phyloP scores from a whole-genome alignment of 2,888 invertebrate genomes.

The Cryptus viduatorius region DNA sequence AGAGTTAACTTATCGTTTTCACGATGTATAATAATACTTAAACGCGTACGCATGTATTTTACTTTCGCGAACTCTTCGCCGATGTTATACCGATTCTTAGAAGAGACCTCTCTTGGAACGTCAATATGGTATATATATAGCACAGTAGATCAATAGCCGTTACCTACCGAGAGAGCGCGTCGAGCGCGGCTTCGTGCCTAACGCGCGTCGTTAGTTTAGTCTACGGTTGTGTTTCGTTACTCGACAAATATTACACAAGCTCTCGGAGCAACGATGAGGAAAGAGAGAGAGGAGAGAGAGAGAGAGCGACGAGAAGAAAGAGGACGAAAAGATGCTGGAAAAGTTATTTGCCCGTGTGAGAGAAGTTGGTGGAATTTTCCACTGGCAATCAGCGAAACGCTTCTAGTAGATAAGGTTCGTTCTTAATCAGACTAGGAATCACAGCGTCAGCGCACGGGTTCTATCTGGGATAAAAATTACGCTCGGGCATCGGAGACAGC shows the following conservation, averaged over 20 bases:
- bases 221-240: background rate
- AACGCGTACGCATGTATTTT: background rate
- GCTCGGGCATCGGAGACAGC: conserved; percentile 13
- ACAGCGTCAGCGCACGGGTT: background rate
- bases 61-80: conserved; percentile 6
- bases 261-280: background rate
- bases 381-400: background rate
- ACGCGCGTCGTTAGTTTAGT: background rate
- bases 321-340: background rate
- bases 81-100: background rate
- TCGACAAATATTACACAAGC: background rate
- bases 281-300: too few relatives aligned
- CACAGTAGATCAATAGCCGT: too few relatives aligned
- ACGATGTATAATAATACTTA: background rate
- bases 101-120: background rate
- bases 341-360: background rate
- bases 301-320: background rate
- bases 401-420: conserved; percentile 2
- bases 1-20: conserved; percentile 2
- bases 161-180: background rate
- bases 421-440: background rate
- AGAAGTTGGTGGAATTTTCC: background rate
- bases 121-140: background rate
- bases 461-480: conserved; percentile 26
- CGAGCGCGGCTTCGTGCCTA: background rate